Evolutionary conservation across 2,888 invertebrate species (phyloP).

Genomic region (Pyrgus malvae): DNA sequence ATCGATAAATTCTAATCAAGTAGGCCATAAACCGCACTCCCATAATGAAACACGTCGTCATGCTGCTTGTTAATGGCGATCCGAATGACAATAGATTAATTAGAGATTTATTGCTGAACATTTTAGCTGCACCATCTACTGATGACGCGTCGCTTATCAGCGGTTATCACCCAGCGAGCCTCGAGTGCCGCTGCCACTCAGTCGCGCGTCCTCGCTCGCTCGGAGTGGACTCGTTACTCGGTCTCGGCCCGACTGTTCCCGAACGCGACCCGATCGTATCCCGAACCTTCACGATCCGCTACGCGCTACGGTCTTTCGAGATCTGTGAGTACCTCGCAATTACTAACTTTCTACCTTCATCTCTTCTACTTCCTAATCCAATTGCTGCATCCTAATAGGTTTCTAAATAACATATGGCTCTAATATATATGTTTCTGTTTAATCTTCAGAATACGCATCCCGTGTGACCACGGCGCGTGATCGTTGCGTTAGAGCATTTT

Average conservation of each 20-base stretch:
- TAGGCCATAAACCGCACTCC: background rate
- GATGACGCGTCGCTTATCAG: constrained; percentile 71
- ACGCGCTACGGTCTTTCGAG: constrained; percentile 25
- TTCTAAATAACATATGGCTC: constrained; percentile 12
- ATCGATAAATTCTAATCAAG: too few relatives aligned
- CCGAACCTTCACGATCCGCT: constrained; percentile 29
- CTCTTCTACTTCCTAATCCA: constrained; percentile 28
- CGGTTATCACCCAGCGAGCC: constrained; percentile 72
- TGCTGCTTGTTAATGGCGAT: constrained; percentile 1
- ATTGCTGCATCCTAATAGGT: background rate
- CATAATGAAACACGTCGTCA: background rate
- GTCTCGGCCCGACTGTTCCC: constrained; percentile 36
- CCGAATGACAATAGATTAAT: constrained; percentile 25
- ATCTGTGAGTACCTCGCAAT: constrained; percentile 31
- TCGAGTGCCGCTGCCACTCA: constrained; percentile 51
- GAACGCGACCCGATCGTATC: constrained; percentile 36
- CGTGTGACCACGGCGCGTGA: constrained; percentile 38
- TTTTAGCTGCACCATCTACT: constrained; percentile 46
- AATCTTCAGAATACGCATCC: constrained; percentile 32
- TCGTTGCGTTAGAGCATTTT: constrained; percentile 38
- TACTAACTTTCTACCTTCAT: constrained; percentile 13
- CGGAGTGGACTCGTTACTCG: constrained; percentile 49
- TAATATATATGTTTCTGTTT: constrained; percentile 27
- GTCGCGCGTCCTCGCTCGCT: constrained; percentile 64
- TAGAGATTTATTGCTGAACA: constrained; percentile 29